Conservation (phyloP, 2,888 invertebrate species). For the Tachina fera region DNA sequence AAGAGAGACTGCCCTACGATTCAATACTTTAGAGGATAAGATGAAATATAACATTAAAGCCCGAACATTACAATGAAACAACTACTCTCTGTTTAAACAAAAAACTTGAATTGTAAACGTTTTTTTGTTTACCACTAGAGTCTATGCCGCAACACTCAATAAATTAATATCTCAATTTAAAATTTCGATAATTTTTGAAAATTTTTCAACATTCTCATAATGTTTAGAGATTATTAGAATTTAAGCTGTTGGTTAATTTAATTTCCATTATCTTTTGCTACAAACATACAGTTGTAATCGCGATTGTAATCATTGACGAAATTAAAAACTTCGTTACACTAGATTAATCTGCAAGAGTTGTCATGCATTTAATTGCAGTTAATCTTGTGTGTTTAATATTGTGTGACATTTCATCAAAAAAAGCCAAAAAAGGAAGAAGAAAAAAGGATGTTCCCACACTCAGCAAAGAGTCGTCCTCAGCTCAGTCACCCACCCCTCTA, state of each 20-base stretch:
- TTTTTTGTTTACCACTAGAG: too few relatives aligned
- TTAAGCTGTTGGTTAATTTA: constrained; percentile 44
- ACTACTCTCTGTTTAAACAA: too few relatives aligned
- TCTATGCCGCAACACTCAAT: too few relatives aligned
- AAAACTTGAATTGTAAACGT: too few relatives aligned
- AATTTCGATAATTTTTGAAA: neutral
- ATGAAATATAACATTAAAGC: too few relatives aligned
- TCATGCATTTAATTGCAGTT: constrained; percentile 77
- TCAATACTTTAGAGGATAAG: too few relatives aligned
- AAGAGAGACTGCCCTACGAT: too few relatives aligned
- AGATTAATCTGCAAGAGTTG: constrained; percentile 54
- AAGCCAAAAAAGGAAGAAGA: neutral
- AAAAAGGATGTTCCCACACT: constrained; percentile 67
- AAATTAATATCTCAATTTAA: too few relatives aligned
- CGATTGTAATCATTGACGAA: constrained; percentile 26
- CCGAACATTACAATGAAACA: too few relatives aligned
- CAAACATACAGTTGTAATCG: constrained; percentile 43
- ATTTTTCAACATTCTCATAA: neutral
- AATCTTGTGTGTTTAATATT: constrained; percentile 78
- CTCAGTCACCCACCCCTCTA: constrained; percentile 51
- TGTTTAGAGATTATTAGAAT: constrained; percentile 2
- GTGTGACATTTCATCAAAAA: constrained; percentile 78
- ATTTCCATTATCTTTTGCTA: constrained; percentile 24
- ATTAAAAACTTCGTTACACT: constrained; percentile 59
- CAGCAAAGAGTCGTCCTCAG: neutral